Evolutionary conservation across 2,113 vertebrate species (phyloP).

Genomic region (Apistogramma diplotaenia): DNA sequence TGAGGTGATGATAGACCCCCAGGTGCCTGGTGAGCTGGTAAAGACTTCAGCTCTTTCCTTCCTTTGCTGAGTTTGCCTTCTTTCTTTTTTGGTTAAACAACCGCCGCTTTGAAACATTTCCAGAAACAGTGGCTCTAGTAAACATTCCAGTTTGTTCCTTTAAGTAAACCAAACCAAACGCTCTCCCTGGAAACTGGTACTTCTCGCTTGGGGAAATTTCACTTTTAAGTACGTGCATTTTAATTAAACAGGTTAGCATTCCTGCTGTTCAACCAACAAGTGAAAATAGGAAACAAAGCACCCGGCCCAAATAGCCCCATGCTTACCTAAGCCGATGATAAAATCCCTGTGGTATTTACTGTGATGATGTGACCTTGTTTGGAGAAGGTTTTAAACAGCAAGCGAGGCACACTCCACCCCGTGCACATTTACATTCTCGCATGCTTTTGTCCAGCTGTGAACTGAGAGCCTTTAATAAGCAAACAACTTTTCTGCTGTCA

Average conservation of each 20-base stretch:
- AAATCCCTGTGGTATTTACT: constrained; percentile 65
- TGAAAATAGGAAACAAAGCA: constrained; percentile 29
- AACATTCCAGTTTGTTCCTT: constrained; percentile 26
- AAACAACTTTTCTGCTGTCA: neutral
- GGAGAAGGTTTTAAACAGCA: constrained; percentile 53
- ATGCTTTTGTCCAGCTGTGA: constrained; percentile 40
- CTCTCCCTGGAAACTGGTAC: neutral
- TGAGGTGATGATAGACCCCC: constrained; percentile 43
- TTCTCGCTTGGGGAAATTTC: neutral
- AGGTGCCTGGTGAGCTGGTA: neutral
- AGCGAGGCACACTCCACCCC: constrained; percentile 17
- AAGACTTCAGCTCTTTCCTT: constrained; percentile 22
- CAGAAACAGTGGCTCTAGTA: constrained; percentile 6
- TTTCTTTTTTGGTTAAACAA: neutral
- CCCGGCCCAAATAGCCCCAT: constrained; percentile 27
- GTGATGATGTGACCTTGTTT: constrained; percentile 72
- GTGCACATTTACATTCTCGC: constrained; percentile 36
- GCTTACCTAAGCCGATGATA: constrained; percentile 59
- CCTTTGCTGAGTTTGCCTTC: neutral
- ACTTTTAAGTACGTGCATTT: constrained; percentile 3
- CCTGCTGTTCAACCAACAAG: constrained; percentile 46
- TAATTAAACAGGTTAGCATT: constrained; percentile 49
- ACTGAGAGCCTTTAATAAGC: neutral
- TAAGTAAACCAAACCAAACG: constrained; percentile 18
- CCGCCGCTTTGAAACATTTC: neutral